Conservation (phyloP, 2,888 invertebrate species). For the Saturnia japonica region DNA sequence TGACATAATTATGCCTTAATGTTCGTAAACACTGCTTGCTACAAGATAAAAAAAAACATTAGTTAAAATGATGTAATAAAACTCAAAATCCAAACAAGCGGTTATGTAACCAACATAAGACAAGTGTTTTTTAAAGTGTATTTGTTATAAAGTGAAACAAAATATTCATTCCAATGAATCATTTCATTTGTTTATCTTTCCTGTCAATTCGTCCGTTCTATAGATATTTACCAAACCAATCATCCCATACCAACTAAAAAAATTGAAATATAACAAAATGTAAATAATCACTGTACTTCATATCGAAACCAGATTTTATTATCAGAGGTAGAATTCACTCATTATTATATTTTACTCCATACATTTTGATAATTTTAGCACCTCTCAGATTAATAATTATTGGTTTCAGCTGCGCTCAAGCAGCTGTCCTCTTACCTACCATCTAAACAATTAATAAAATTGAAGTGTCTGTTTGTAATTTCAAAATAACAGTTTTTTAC, state of each 20-base stretch:
- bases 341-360: no score
- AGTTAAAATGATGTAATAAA: neutral
- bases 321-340: no score
- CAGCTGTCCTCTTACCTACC: no score
- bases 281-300: neutral
- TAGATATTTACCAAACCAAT: constrained; percentile 7
- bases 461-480: no score
- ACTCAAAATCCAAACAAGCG: neutral
- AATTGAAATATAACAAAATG: constrained; percentile 8
- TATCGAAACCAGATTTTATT: neutral
- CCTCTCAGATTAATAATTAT: no score
- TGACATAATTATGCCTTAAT: no score
- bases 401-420: no score
- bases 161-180: constrained; percentile 13
- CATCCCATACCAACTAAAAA: neutral
- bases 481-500: no score
- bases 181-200: constrained; percentile 4
- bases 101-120: neutral
- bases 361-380: no score
- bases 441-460: no score
- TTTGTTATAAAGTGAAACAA: constrained; percentile 10
- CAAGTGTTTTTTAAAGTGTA: neutral
- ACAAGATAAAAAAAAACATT: no score
- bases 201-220: constrained; percentile 1
- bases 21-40: no score